phyloP scores from a whole-genome alignment of 2,113 vertebrate species.

The Galbula dea region DNA sequence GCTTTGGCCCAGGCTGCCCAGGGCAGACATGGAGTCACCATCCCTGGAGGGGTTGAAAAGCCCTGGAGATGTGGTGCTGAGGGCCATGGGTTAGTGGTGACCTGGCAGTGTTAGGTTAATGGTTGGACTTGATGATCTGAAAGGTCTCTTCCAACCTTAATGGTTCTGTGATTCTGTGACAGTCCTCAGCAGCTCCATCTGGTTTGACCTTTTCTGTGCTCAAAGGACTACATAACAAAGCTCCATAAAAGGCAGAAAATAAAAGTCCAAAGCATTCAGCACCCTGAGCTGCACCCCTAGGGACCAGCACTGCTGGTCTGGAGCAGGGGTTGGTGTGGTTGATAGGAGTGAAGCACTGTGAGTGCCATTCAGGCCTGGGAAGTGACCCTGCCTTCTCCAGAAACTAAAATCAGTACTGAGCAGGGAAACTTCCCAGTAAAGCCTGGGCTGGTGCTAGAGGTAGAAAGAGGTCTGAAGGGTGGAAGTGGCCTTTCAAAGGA shows the following conservation, averaged over 20 bases:
- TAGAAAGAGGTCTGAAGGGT: neutral
- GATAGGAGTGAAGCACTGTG: fast-evolving
- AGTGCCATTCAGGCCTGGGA: fast-evolving
- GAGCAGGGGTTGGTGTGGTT: fast-evolving
- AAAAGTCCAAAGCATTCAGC: neutral
- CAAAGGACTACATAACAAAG: neutral
- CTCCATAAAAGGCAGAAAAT: neutral
- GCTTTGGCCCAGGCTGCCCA: too few relatives aligned
- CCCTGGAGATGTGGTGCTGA: neutral
- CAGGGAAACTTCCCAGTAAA: neutral
- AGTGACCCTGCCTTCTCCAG: neutral
- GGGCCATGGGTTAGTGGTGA: neutral
- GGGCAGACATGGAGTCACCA: too few relatives aligned
- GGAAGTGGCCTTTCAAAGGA: neutral
- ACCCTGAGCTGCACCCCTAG: neutral
- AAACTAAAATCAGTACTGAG: neutral
- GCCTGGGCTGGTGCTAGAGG: neutral
- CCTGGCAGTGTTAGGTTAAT: neutral
- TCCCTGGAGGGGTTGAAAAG: too few relatives aligned
- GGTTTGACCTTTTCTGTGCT: neutral
- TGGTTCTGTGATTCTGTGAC: neutral
- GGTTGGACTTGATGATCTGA: neutral
- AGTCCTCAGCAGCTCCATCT: neutral
- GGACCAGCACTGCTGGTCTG: too few relatives aligned
- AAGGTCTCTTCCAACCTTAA: neutral